Evolutionary conservation across 2,113 vertebrate species (phyloP), one percentile per base, ranked within the genome.

Genomic region (Cettia cetti): DNA sequence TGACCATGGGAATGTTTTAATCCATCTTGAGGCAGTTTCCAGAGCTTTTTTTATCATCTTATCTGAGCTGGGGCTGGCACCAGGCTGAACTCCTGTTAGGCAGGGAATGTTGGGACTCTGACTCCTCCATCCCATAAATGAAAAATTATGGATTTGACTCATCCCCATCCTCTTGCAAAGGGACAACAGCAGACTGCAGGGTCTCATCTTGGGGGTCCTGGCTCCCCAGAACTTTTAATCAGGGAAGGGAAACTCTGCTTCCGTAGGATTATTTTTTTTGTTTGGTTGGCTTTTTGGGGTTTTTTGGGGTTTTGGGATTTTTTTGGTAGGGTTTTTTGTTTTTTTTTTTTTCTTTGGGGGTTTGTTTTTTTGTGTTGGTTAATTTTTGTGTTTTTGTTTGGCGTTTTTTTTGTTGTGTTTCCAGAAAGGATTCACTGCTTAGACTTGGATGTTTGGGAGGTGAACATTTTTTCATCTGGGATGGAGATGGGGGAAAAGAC

Each of bases 391-490:
- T 50, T 49, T 6, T 30, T 30, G 27, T 20, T 35, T 35, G 23
- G 28, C 8, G n/a, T 42, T 22, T 47, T 4, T 30, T 18, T 40
- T 23, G 35, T 4, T 27, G 18, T 28, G 10, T 81, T 35, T 31
- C 6, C n/a, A 47, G 24, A 26, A 75, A 64, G 44, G 17, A 19
- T 5, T 7, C 1, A 2, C 24, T 6, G 0, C 6, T 4, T 42
- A n/a, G 20, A 45, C 30, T 21, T n/a, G 47, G 31, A 12, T 75
- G 18, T 66, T 35, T 63, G 35, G 13, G 49, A 75, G 35, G 15
- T 18, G 44, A 64, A 47, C 13, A 15, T 40, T 42, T 82, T 70
- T 44, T 72, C 39, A 3, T 45, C 50, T 52, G 14, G 13, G 6
- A 16, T 42, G 23, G 21, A 0, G 2, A 27, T 77, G 37, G 8